These are phyloP conservation scores for Drosophila yakuba DNA, from an alignment of 1,140 invertebrate species.

Conservation along the genomic window DNA sequence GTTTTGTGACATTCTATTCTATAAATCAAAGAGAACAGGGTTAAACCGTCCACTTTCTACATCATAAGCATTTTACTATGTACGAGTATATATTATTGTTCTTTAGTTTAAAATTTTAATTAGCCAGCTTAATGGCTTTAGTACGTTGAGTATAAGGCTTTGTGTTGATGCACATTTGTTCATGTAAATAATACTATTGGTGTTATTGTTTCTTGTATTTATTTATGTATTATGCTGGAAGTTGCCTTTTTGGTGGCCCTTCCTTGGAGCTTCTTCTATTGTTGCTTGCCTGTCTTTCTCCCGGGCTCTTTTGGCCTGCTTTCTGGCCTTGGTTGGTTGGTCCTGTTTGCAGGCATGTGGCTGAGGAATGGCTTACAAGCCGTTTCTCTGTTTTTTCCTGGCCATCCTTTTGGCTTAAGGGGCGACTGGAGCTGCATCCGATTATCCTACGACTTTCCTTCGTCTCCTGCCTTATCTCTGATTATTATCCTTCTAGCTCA, in stretches of 20 bases:
- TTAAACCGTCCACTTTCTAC: too few relatives aligned
- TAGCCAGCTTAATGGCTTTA: too few relatives aligned
- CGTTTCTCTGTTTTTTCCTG: conserved; percentile 32
- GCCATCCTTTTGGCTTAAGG: conserved; percentile 1
- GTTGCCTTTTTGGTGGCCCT: not conserved
- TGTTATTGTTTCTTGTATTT: not conserved
- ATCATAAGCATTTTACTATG: too few relatives aligned
- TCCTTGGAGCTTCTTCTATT: conserved; percentile 1
- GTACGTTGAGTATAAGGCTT: too few relatives aligned
- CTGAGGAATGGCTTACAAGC: conserved; percentile 43
- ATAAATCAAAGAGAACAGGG: too few relatives aligned
- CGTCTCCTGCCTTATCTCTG: not conserved
- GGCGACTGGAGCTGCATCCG: conserved; percentile 19
- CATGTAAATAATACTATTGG: too few relatives aligned
- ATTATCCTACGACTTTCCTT: conserved; percentile 32
- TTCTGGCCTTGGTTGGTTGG: conserved; percentile 7
- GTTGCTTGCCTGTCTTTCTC: conserved; percentile 21
- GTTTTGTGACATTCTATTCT: too few relatives aligned
- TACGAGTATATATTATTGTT: too few relatives aligned
- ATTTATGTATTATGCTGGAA: not conserved
- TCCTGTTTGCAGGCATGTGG: conserved; percentile 37
- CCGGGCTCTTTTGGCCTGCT: not conserved
- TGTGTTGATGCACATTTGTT: too few relatives aligned
- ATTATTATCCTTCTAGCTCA: conserved; percentile 24
- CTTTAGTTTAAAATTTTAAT: too few relatives aligned